These are phyloP conservation scores for Paelopatides confundens DNA, from an alignment of 53 echinoderm and acorn worm species.

Conservation along the genomic window DNA sequence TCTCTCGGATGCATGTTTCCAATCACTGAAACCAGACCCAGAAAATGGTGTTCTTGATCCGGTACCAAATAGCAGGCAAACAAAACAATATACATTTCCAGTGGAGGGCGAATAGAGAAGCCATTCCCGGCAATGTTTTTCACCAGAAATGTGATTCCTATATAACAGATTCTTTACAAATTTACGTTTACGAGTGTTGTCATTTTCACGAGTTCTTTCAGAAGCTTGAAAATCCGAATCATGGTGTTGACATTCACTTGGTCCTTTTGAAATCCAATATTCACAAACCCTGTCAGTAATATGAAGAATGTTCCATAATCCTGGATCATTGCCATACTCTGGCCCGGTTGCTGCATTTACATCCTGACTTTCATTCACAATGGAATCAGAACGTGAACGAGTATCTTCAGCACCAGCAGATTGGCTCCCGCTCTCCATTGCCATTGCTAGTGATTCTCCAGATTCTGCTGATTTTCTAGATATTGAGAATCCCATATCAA, in stretches of 20 bases:
- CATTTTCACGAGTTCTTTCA: conserved; percentile 40
- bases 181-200: conserved; percentile 36
- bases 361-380: conserved; percentile 28
- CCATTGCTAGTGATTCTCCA: conserved; percentile 36
- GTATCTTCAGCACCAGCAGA: conserved; percentile 40
- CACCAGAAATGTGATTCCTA: conserved; percentile 38
- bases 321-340: conserved; percentile 38
- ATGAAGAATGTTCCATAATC: conserved; percentile 38
- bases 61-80: conserved; percentile 40
- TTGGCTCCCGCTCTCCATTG: conserved; percentile 37
- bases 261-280: conserved; percentile 33
- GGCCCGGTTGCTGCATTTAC: conserved; percentile 34
- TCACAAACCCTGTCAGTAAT: conserved; percentile 37
- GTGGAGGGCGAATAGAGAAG: conserved; percentile 40
- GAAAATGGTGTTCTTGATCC: conserved; percentile 40
- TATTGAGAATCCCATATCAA: conserved; percentile 33
- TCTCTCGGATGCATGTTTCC: conserved; percentile 35
- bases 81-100: conserved; percentile 36
- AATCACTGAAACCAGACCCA: conserved; percentile 37
- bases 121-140: conserved; percentile 35
- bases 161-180: conserved; percentile 33
- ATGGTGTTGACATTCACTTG: conserved; percentile 38
- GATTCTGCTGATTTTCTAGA: conserved; percentile 40
- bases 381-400: conserved; percentile 40
- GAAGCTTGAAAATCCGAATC: conserved; percentile 32